Base-by-base conservation (phyloP, 92 coral and sea anemone species). In the Bergia puertoricense region DNA sequence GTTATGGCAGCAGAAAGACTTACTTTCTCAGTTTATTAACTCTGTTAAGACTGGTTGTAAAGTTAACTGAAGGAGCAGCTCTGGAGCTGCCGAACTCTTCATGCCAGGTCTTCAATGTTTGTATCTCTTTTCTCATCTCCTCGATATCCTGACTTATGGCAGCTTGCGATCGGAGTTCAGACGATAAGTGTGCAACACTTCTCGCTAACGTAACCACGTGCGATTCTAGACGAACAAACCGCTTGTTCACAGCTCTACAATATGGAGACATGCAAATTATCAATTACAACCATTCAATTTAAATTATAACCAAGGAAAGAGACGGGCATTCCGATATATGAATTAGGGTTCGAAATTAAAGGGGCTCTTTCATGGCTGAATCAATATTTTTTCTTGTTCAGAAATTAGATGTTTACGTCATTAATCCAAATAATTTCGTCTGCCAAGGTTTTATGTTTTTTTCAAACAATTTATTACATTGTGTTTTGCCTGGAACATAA, bases 201-300 rank as follows among this genome's bases (percentile, higher is more conserved):
- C 99, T 86, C 65, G 99, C 99, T 65, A 97, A 81, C 7, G 99
- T 97, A 22, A 97, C 99, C 18, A 97, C 96, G 48, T 97, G 96
- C 4, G 99, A 95, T 85, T 97, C 99, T 37, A 97, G 91, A 8
- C 99, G 97, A 39, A 91, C 91, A 77, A 97, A 97, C 74, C 99
- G 86, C 50, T 96, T 96, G 85, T 92, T 97, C 10, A 97, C 98
- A 44, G 99, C 93, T 81, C 99, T 97, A 38, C 38, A 18, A 37
- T 1, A 39, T 72, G 3, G 36, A 16, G 44, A 74, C 38, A 40
- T 5, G 7, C 23, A 14, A 56, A 46, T 43, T 38, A 41, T 41
- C 11, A 41, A n/a, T 62, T 8, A 59, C 0, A 11, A n/a, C 45
- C 10, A 39, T 5, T 46, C 51, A 46, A 46, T 11, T 54, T 54